Evolutionary conservation across 2,113 vertebrate genomes (phyloP).

Genomic region (Chamaetylas fuelleborni): DNA sequence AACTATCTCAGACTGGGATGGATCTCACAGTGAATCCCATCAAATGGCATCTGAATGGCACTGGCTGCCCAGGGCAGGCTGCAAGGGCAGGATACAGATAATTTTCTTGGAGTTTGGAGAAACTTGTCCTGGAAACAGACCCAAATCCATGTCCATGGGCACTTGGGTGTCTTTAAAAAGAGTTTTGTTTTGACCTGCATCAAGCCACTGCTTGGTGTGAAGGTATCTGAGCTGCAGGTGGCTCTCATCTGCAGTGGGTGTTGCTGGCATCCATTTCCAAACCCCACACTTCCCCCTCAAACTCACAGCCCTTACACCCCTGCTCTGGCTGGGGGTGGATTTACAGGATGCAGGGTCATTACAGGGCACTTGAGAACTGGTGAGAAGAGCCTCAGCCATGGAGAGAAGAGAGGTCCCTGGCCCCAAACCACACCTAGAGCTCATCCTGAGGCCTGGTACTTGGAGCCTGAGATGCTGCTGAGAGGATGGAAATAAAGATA

Average conservation of each 20-base stretch:
- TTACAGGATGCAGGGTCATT: not conserved
- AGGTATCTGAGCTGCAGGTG: not conserved
- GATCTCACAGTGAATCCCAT: fast-evolving
- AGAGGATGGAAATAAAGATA: not conserved
- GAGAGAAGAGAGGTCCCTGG: not conserved
- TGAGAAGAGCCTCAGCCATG: not conserved
- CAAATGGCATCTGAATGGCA: not conserved
- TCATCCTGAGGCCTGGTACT: not conserved
- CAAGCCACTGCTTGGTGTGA: not conserved
- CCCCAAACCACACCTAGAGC: not conserved
- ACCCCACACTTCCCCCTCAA: not conserved
- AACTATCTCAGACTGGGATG: not conserved
- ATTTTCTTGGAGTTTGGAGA: not conserved
- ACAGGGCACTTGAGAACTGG: not conserved
- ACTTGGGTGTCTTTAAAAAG: not conserved
- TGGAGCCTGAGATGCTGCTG: not conserved
- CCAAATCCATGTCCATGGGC: not conserved
- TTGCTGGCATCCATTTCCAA: not conserved
- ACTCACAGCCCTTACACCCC: not conserved
- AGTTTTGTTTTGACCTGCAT: not conserved
- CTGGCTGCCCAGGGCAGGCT: not conserved
- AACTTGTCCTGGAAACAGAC: not conserved
- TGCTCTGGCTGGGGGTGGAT: not conserved
- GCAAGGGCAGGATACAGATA: not conserved
- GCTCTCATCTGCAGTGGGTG: not conserved